These are phyloP conservation scores for Microcebus griseorufus DNA, from an alignment of 2,113 vertebrate genomes.

Conservation along the genomic window DNA sequence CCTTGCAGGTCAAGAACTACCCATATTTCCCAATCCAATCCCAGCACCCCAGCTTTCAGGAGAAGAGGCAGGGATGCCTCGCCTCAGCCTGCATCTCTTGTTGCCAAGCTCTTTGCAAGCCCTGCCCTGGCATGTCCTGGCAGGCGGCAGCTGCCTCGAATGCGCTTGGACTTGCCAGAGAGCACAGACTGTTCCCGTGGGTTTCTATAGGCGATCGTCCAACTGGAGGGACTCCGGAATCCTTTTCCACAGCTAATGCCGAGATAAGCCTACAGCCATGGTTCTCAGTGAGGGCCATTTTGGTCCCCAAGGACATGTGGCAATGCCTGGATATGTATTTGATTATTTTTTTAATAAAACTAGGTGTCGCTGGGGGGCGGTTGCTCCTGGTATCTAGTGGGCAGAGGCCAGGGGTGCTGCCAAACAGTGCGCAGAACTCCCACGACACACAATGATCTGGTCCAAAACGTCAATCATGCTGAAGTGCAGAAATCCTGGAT, in stretches of 20 bases:
- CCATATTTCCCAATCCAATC: too few relatives aligned
- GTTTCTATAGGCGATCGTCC: accelerated
- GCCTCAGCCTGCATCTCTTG: background rate
- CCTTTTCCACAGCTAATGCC: background rate
- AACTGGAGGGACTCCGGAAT: background rate
- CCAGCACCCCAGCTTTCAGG: background rate
- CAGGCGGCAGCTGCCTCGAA: background rate
- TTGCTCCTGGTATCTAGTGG: background rate
- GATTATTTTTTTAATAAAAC: background rate
- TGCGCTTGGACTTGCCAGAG: background rate
- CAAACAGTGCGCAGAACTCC: background rate
- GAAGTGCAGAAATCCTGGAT: background rate
- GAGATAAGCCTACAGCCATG: background rate
- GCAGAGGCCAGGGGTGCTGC: background rate
- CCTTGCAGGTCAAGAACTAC: background rate
- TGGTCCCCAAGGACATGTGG: background rate
- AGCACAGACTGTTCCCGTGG: background rate
- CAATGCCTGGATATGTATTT: background rate
- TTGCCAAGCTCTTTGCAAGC: background rate
- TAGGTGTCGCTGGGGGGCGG: accelerated
- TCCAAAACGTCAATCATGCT: background rate
- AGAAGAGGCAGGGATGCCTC: background rate
- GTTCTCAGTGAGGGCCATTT: background rate
- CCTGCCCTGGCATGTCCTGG: background rate
- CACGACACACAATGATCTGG: background rate